Evolutionary conservation across 2,888 invertebrate genomes (phyloP).

Genomic region (Ectemnius lituratus): DNA sequence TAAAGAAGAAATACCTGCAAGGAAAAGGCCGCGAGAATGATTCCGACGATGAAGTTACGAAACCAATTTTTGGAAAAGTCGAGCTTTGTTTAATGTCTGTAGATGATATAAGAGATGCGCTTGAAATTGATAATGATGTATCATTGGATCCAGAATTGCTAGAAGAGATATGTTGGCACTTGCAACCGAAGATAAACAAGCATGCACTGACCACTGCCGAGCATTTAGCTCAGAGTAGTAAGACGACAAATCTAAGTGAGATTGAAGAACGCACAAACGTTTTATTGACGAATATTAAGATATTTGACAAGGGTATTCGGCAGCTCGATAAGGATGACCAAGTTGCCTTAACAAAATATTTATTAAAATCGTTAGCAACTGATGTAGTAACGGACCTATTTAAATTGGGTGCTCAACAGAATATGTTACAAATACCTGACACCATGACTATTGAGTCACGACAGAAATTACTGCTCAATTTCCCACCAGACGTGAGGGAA

Average conservation of each 20-base stretch:
- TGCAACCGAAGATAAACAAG: conserved; percentile 86
- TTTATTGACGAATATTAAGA: conserved; percentile 85
- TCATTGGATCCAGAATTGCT: conserved; percentile 87
- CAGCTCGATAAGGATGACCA: conserved; percentile 83
- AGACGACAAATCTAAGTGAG: conserved; percentile 72
- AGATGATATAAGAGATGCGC: conserved; percentile 84
- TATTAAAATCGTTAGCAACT: conserved; percentile 89
- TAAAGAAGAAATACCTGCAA: conserved; percentile 87
- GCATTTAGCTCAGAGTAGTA: conserved; percentile 85
- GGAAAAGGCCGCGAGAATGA: conserved; percentile 83
- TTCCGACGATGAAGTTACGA: conserved; percentile 82
- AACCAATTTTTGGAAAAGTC: conserved; percentile 70
- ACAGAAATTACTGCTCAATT: conserved; percentile 84
- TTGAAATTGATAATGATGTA: conserved; percentile 79
- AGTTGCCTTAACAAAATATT: conserved; percentile 86
- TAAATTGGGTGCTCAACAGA: conserved; percentile 87
- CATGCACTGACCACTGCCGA: conserved; percentile 84
- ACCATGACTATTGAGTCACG: conserved; percentile 82
- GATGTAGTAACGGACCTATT: conserved; percentile 90
- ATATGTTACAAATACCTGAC: conserved; percentile 79
- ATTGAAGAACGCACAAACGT: conserved; percentile 88
- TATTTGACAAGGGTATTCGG: conserved; percentile 89
- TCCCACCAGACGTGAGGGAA: conserved; percentile 84
- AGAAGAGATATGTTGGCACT: conserved; percentile 83
- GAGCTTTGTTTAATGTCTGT: conserved; percentile 84